phyloP scores from a whole-genome alignment of 2,113 vertebrate species.

The Protobothrops mucrosquamatus region DNA sequence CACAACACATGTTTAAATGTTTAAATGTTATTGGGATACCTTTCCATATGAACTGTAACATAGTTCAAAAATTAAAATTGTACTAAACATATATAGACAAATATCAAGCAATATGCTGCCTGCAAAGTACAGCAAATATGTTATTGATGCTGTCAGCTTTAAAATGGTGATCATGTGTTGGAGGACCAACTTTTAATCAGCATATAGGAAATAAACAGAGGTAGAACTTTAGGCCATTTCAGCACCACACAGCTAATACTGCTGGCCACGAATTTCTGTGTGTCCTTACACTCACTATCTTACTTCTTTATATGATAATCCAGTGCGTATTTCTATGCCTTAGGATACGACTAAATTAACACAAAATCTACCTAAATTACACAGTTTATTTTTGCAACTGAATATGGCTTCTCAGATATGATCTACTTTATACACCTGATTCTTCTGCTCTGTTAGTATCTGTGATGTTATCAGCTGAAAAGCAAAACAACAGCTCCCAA shows the following conservation, averaged over 20 bases:
- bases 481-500: background rate
- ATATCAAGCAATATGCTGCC: background rate
- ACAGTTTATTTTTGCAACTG: background rate
- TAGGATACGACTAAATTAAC: background rate
- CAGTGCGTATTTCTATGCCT: background rate
- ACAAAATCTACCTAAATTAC: background rate
- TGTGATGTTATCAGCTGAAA: background rate
- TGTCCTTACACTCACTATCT: background rate
- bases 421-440: background rate
- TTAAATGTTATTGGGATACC: slow-evolving; percentile 27
- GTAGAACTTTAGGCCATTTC: background rate
- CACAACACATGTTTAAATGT: slow-evolving; percentile 3
- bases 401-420: background rate
- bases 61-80: slow-evolving; percentile 6
- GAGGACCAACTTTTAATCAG: background rate
- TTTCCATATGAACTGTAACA: background rate
- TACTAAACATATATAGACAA: background rate
- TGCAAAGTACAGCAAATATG: background rate
- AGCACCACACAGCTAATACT: background rate
- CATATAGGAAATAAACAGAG: background rate
- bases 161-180: background rate
- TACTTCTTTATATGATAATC: background rate
- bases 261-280: background rate
- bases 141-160: background rate
- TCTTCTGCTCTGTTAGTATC: background rate